phyloP scores from a whole-genome alignment of 1,140 invertebrate genomes.

The Diabrotica undecimpunctata region DNA sequence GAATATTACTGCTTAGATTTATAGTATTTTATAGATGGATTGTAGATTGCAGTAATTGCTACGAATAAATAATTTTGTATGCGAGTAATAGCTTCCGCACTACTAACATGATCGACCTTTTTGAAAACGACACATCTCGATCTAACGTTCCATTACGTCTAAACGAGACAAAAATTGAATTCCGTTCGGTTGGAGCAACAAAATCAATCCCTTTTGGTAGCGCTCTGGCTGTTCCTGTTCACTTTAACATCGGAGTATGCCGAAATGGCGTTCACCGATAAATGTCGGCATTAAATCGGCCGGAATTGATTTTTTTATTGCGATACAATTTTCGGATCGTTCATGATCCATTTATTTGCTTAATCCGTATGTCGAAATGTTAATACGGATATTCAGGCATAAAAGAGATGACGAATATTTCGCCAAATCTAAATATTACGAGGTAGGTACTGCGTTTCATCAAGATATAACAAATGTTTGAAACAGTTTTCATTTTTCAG shows the following conservation, averaged over 20 bases:
- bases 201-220: neutral
- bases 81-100: no score
- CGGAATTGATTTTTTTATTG: conserved; percentile 2
- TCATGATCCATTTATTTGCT: neutral
- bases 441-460: no score
- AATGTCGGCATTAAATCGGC: neutral
- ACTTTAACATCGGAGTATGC: neutral
- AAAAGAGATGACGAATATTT: no score
- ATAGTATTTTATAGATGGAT: no score
- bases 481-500: no score
- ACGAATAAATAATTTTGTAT: no score
- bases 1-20: no score
- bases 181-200: neutral
- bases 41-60: no score
- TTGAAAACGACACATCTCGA: neutral
- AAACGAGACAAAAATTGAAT: conserved; percentile 3
- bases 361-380: neutral
- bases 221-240: neutral
- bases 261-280: neutral
- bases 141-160: neutral
- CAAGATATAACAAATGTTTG: no score
- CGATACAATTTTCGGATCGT: conserved; percentile 2
- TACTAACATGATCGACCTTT: no score
- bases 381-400: neutral
- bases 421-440: no score